These are phyloP conservation scores for Hylyphantes graminicola DNA, from an alignment of 1,140 invertebrate species.

Conservation along the genomic window DNA sequence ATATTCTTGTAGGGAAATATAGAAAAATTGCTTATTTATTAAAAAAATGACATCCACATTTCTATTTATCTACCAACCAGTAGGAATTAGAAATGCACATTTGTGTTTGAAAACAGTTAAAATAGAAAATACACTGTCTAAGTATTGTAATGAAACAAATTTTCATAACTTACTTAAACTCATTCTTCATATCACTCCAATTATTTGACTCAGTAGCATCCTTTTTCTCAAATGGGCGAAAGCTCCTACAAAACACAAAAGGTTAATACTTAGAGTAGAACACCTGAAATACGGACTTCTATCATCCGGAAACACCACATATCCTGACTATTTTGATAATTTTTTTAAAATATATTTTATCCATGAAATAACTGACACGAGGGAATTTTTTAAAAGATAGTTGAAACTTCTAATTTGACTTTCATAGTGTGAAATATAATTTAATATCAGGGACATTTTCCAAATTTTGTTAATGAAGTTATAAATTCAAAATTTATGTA, in stretches of 20 bases:
- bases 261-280: no score
- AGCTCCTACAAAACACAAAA: constrained; percentile 75
- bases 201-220: constrained; percentile 94
- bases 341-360: no score
- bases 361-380: no score
- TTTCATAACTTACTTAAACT: constrained; percentile 76
- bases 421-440: no score
- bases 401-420: no score
- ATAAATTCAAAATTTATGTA: no score
- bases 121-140: not conserved
- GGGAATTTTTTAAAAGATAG: no score
- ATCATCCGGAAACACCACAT: no score
- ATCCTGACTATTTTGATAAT: no score
- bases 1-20: not conserved
- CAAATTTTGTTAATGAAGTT: no score
- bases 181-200: constrained; percentile 93
- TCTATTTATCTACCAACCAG: not conserved
- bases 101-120: not conserved
- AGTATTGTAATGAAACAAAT: not conserved
- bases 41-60: not conserved
- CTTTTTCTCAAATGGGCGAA: constrained; percentile 92
- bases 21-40: not conserved
- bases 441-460: no score
- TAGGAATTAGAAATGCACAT: not conserved
- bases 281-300: no score